Base-by-base conservation (phyloP, 2,113 vertebrate genomes). In the Syrmaticus mikado region DNA sequence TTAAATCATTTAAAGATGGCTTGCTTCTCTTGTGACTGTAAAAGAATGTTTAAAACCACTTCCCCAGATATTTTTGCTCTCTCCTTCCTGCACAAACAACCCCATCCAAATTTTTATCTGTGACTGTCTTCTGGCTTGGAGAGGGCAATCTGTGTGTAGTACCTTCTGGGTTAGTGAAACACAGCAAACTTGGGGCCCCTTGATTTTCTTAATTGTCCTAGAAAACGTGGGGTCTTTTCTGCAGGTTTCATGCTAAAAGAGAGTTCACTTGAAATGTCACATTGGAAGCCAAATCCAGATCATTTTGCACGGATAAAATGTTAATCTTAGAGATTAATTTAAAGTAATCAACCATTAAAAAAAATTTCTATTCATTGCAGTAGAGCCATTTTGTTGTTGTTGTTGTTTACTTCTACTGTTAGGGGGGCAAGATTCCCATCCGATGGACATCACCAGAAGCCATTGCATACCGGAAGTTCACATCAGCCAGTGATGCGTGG, bases 351-450 rank as follows among this genome's bases (percentile, higher is more conserved):
- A 7, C 12, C 8, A 5, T 25, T 13, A 43, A 43, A 16, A 15
- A 27, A 28, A 70, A 77, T 14, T 11, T 25, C 4, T 24, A 13
- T 27, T 45, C 4, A 13, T 46, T 34, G 28, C 73, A 40, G 73
- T 41, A 8, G 45, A 64, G 45, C 87, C 8, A 70, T 28, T 92
- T 62, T 22, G 19, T 72, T 64, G 5, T 66, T 92, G 25, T 27
- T 52, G 13, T 87, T 60, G 25, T 55, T 32, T 57, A 32, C 57
- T 91, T 94, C 82, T 90, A 34, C 77, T 92, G 21, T 30, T 94
- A 99, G 99, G 99, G 99, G 75, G 99, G 99, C 43, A 99, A 99
- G 97, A 99, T 99, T 83, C 99, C 99, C 21, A 99, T 99, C 80
- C 97, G 99, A 88, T 99, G 99, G 99, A 99, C 99, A 1, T 99